Evolutionary conservation across 1,140 invertebrate species (phyloP).

Genomic region (Pentalonia nigronervosa): DNA sequence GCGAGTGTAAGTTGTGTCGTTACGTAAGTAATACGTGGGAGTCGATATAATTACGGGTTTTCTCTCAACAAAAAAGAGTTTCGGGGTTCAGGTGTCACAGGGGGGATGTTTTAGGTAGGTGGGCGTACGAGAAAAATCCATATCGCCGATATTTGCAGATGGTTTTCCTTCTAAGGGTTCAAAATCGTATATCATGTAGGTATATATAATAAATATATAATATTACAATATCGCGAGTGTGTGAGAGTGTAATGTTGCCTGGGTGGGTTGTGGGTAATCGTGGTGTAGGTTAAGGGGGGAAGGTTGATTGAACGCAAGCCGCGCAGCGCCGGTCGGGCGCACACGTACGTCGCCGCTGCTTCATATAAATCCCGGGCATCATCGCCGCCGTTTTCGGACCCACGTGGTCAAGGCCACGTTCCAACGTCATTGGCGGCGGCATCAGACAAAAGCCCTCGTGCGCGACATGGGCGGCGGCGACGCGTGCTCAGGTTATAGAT

Average conservation of each 20-base stretch:
- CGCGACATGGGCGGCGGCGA: neutral
- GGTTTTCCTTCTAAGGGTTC: neutral
- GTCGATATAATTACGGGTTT: neutral
- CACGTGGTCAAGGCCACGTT: conserved; percentile 48
- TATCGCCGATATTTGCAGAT: conserved; percentile 12
- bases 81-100: neutral
- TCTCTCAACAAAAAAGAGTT: neutral
- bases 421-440: conserved; percentile 27
- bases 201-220: neutral
- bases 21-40: neutral
- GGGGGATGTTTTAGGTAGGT: neutral
- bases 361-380: conserved; percentile 34
- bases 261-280: neutral
- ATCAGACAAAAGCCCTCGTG: neutral
- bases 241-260: neutral
- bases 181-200: neutral
- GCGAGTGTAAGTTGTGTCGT: neutral
- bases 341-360: neutral
- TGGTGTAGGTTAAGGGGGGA: neutral
- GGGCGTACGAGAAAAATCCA: neutral
- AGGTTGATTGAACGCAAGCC: conserved; percentile 13
- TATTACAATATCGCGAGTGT: neutral
- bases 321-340: neutral
- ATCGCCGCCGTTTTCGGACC: conserved; percentile 2
- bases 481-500: neutral